Conservation (phyloP, 2,113 vertebrate species). For the Cyanistes caeruleus region DNA sequence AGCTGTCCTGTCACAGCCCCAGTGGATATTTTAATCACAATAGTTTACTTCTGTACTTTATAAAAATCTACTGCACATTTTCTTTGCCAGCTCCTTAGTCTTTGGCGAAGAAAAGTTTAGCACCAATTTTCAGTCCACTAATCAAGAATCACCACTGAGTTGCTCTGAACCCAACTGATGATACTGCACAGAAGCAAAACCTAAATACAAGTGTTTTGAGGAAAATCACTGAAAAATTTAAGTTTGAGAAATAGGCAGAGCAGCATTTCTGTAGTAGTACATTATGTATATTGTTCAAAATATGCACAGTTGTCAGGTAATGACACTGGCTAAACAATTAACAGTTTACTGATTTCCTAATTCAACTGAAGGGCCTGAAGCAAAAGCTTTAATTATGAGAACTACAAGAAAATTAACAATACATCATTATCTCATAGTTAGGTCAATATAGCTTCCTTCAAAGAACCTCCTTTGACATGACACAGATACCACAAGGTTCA, state of each 20-base stretch:
- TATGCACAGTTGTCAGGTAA: neutral
- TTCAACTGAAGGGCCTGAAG: neutral
- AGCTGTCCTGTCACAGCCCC: constrained; percentile 22
- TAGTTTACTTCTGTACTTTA: neutral
- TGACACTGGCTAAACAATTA: neutral
- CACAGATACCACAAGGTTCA: neutral
- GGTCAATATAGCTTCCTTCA: neutral
- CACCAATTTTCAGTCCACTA: neutral
- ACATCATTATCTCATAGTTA: neutral
- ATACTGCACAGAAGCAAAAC: neutral
- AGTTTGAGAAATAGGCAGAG: neutral
- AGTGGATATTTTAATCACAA: neutral
- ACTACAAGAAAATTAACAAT: neutral
- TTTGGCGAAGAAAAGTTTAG: neutral
- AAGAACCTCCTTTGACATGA: neutral
- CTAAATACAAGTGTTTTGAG: neutral
- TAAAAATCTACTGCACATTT: neutral
- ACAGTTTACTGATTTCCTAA: neutral
- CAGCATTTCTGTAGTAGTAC: neutral
- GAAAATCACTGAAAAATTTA: neutral
- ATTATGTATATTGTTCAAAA: neutral
- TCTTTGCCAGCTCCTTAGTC: neutral
- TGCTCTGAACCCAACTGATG: neutral
- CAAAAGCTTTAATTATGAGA: neutral
- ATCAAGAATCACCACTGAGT: neutral